A percentile compares a stretch with the other conserved stretches of the same genome.
phyloP scores from a whole-genome alignment of 2,888 invertebrate genomes.

The Nomada hirtipes region DNA sequence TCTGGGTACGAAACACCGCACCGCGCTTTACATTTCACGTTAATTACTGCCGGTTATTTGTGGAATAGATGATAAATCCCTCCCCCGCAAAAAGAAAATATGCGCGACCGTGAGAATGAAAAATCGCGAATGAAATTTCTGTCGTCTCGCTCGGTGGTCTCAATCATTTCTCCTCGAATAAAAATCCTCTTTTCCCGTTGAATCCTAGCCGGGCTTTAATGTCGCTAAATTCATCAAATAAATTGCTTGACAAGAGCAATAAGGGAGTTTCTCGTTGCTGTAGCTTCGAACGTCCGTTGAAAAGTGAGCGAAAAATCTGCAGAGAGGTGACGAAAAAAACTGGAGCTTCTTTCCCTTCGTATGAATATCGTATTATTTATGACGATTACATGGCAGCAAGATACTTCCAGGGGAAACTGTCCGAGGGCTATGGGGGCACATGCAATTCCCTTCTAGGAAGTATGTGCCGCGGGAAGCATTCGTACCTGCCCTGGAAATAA shows the following conservation, averaged over 20 bases:
- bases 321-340: neutral
- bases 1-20: neutral
- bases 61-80: conserved; percentile 11
- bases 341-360: neutral
- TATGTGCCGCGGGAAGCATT: conserved; percentile 31
- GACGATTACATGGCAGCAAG: conserved; percentile 2
- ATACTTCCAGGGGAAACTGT: conserved; percentile 9
- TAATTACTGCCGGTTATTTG: conserved; percentile 27
- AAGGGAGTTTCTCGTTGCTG: neutral
- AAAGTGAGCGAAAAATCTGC: no score
- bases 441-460: conserved; percentile 23
- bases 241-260: neutral
- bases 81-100: neutral
- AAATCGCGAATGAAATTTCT: neutral
- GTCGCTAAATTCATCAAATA: neutral
- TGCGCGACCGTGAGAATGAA: conserved; percentile 4
- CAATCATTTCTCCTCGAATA: neutral
- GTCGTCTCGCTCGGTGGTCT: no score
- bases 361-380: conserved; percentile 35
- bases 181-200: neutral
- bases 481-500: conserved; percentile 60
- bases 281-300: no score
- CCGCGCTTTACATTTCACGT: neutral
- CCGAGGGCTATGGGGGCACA: neutral
- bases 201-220: neutral